These are phyloP conservation scores for Labroides dimidiatus DNA, from an alignment of 2,797 vertebrate species.

Conservation along the genomic window DNA sequence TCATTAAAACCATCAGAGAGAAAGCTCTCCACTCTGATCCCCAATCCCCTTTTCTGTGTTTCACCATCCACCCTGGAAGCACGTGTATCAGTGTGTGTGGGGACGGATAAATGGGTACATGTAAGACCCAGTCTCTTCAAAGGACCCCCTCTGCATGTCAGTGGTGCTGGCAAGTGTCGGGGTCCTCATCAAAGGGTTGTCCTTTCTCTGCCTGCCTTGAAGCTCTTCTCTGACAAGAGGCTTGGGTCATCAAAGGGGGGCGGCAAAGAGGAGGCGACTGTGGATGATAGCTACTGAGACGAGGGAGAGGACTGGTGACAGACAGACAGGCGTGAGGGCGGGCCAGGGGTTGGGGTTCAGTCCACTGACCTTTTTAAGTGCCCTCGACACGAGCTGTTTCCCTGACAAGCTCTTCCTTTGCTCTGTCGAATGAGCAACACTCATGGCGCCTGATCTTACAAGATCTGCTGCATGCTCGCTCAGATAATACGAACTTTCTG, in stretches of 20 bases:
- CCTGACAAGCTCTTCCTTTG: conserved; percentile 82
- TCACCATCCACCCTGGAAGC: conserved; percentile 54
- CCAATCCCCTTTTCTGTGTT: conserved; percentile 29
- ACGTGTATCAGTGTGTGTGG: conserved; percentile 28
- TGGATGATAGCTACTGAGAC: conserved; percentile 58
- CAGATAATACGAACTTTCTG: conserved; percentile 58
- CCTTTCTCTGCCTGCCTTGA: conserved; percentile 76
- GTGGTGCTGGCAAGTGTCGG: conserved; percentile 67
- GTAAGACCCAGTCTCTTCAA: conserved; percentile 66
- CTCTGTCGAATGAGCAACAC: conserved; percentile 69
- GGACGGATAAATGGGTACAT: conserved; percentile 53
- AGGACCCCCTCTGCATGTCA: conserved; percentile 69
- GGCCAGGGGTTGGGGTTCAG: conserved; percentile 65
- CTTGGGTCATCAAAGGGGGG: conserved; percentile 74
- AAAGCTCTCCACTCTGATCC: conserved; percentile 36
- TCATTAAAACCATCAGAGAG: conserved; percentile 77
- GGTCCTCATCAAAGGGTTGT: conserved; percentile 82
- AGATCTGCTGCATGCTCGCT: conserved; percentile 57
- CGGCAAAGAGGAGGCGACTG: conserved; percentile 57
- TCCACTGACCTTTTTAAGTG: conserved; percentile 81
- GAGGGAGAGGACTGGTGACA: conserved; percentile 61
- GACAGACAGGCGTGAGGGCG: conserved; percentile 65
- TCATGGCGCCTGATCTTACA: conserved; percentile 54
- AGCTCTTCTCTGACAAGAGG: conserved; percentile 72
- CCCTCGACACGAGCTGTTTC: conserved; percentile 78